Conservation (phyloP, 2,888 invertebrate species). For the Ochlodes sylvanus region DNA sequence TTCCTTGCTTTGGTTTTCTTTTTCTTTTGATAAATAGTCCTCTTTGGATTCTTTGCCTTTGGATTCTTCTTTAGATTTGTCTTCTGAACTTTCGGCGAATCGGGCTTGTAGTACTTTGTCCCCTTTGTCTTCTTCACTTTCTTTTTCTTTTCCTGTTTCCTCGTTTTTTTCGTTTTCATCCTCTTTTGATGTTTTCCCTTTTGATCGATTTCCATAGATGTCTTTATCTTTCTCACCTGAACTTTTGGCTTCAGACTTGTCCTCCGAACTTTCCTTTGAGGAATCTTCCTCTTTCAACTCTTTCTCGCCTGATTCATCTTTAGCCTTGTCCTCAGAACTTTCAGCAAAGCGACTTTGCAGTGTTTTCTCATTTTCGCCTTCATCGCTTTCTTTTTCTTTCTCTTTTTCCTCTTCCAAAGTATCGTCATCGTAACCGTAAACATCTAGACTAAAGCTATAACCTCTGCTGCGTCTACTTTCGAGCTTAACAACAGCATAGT, state of each 20-base stretch:
- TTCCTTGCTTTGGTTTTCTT: background rate
- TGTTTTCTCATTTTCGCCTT: background rate
- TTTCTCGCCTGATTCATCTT: background rate
- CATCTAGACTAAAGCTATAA: conserved; percentile 26
- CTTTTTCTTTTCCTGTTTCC: background rate
- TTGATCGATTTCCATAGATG: too few species aligned
- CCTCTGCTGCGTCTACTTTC: conserved; percentile 31
- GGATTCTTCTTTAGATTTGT: background rate
- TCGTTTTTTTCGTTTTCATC: too few species aligned
- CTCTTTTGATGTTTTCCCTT: background rate
- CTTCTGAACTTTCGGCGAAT: background rate
- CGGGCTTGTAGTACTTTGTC: background rate
- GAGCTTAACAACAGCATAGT: conserved; percentile 25
- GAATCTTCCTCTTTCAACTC: background rate
- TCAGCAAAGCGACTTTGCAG: background rate
- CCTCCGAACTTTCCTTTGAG: too few species aligned
- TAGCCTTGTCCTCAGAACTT: background rate
- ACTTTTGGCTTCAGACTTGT: too few species aligned
- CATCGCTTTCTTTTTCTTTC: background rate
- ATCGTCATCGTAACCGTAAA: conserved; percentile 30
- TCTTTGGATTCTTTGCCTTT: too few species aligned
- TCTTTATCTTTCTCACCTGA: too few species aligned
- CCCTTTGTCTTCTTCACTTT: background rate
- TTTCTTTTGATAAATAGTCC: background rate
- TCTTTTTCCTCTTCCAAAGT: background rate